Evolutionary conservation across 2,113 vertebrate genomes (phyloP).

Genomic region (Phaethornis superciliosus): DNA sequence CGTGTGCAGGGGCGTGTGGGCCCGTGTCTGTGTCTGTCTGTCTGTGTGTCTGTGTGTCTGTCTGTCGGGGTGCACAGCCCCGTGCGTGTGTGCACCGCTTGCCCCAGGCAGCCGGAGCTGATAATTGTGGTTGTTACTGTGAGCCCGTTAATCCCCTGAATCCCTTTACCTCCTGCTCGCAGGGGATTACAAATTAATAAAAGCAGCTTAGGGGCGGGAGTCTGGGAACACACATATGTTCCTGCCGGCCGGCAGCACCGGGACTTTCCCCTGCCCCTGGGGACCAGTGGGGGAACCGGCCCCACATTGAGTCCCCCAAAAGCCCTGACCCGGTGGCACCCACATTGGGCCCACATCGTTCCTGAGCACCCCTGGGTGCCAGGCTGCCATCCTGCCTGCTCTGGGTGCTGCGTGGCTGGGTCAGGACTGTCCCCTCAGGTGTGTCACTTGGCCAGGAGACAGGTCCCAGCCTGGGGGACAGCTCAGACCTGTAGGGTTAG

Average conservation of each 20-base stretch:
- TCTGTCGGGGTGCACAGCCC: neutral
- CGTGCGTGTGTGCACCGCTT: neutral
- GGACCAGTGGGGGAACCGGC: neutral
- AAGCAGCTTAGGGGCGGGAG: conserved; percentile 65
- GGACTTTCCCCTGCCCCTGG: conserved; percentile 24
- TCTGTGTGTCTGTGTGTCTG: neutral
- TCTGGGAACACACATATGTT: conserved; percentile 48
- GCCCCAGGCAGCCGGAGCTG: conserved; percentile 32
- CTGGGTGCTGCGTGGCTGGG: accelerated
- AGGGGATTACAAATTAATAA: conserved; percentile 73
- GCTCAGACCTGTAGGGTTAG: accelerated
- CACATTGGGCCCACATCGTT: accelerated
- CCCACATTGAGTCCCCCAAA: accelerated
- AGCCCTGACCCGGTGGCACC: accelerated
- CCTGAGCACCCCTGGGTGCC: neutral
- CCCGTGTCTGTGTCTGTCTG: neutral
- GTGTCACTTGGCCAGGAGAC: accelerated
- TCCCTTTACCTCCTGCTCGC: conserved; percentile 71
- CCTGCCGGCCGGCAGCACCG: neutral
- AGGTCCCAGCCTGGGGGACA: neutral
- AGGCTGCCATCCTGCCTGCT: neutral
- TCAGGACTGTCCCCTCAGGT: neutral
- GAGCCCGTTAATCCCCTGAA: conserved; percentile 69
- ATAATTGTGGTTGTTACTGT: conserved; percentile 72
- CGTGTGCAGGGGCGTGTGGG: accelerated